Percentiles rank a stretch among this genome's conserved stretches.
phyloP scores from a whole-genome alignment of 2,797 vertebrate genomes.

The Tragopan temminckii region DNA sequence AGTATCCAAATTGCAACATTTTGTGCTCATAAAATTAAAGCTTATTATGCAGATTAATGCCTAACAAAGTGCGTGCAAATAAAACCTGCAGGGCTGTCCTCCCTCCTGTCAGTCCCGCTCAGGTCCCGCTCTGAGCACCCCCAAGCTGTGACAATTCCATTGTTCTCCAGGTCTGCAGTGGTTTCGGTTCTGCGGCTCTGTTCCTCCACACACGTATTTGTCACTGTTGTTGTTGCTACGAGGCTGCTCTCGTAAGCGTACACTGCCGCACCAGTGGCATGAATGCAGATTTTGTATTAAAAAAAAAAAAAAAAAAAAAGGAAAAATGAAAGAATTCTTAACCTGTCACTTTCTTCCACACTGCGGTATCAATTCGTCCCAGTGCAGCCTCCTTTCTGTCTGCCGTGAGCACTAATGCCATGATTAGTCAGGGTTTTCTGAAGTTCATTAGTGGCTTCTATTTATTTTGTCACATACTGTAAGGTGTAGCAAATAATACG shows the following conservation, averaged over 20 bases:
- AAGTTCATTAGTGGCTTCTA: neutral
- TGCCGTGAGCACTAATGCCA: too few species aligned
- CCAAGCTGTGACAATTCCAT: neutral
- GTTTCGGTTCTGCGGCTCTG: neutral
- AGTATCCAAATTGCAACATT: slow-evolving; percentile 55
- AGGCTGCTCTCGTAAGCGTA: neutral
- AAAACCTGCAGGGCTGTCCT: neutral
- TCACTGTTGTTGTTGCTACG: too few species aligned
- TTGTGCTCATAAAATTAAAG: slow-evolving; percentile 68
- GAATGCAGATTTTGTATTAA: neutral
- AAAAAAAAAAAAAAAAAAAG: neutral
- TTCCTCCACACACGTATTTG: neutral
- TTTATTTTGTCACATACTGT: neutral
- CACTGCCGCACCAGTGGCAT: neutral
- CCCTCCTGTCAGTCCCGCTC: neutral
- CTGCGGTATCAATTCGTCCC: neutral
- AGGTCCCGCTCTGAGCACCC: neutral
- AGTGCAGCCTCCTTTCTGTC: neutral
- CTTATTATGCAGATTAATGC: slow-evolving; percentile 54
- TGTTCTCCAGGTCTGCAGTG: neutral
- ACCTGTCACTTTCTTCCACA: neutral
- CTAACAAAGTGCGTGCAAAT: slow-evolving; percentile 21
- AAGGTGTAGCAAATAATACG: neutral
- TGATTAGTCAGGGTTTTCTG: neutral
- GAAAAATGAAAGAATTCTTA: neutral